Conservation (phyloP, 2,113 vertebrate genomes). For the Rallus limicola region DNA sequence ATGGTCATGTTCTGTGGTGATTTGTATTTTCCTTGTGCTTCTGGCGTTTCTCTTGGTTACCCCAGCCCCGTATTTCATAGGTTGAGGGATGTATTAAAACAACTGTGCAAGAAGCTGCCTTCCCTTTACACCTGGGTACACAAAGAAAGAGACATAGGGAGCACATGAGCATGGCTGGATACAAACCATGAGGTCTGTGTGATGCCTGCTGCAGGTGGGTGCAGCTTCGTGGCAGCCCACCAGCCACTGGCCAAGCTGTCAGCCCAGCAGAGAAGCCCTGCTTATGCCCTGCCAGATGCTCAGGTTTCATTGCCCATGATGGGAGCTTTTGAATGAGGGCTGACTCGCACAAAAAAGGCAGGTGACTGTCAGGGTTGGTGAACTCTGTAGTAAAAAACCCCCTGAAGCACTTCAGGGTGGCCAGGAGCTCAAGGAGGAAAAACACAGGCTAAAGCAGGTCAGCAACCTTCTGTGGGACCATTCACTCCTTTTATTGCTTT, state of each 20-base stretch:
- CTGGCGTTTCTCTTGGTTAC: neutral
- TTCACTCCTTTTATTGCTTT: neutral
- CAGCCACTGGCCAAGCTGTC: neutral
- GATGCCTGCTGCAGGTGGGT: neutral
- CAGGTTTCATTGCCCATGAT: neutral
- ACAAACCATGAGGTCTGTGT: neutral
- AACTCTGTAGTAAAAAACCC: neutral
- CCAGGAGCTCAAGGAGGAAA: neutral
- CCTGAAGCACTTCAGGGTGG: neutral
- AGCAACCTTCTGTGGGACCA: neutral
- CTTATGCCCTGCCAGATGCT: neutral
- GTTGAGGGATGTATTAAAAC: neutral
- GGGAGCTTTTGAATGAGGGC: neutral
- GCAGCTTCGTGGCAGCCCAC: neutral
- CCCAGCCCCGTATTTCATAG: neutral
- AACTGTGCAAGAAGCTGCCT: neutral
- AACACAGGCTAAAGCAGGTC: neutral
- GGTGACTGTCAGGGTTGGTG: neutral
- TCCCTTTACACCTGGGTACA: neutral
- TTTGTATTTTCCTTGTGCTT: neutral
- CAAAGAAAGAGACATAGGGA: accelerated
- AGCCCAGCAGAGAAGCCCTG: neutral
- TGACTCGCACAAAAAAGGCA: neutral
- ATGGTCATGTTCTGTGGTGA: neutral
- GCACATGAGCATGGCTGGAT: neutral